Evolutionary conservation across 2,888 invertebrate species (phyloP), one percentile per base, ranked within the genome.

Genomic region (Trachelus stipa): DNA sequence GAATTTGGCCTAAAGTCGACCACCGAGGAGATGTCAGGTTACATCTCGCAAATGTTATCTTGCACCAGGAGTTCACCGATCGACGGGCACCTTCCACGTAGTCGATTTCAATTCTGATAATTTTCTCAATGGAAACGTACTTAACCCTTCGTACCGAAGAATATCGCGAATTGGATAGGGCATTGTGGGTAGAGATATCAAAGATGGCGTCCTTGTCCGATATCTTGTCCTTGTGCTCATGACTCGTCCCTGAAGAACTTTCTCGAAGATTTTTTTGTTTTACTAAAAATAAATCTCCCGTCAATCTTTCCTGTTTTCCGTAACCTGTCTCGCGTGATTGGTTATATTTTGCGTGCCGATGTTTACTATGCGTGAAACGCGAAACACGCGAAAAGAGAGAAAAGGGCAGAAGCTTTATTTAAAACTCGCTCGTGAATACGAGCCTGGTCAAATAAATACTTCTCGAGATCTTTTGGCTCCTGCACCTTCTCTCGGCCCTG

Each of bases 401-500:
- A 56, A 56, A 56, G 56, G 56, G 2, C 56, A 23, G 15, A 56
- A 23, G 56, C 56, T 56, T 56, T 56, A 56, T 56, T 56, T 56
- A 56, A 56, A 56, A 56, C 56, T 56, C 56, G 56, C 56, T 56
- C 23, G 23, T 56, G 56, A 56, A 56, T 23, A 56, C 56, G 56
- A 56, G 9, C 56, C 56, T 23, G 23, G 56, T 9, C 6, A 56
- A 56, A 56, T 9, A 56, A 56, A 56, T 56, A 23, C 23, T 56
- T 23, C 23, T 23, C 56, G 56, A 6, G 56, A 56, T 56, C 9
- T 23, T 56, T 56, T 56, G 9, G 9, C 56, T 56, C 56, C 23
- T 56, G 56, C 56, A 56, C 56, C 56, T 56, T 56, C 56, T 56
- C 56, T 56, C 56, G 23, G 23, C 56, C 73, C 34, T 76, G 73